These are phyloP conservation scores for Drosophila bocki DNA, from an alignment of 1,140 invertebrate species.

Conservation along the genomic window DNA sequence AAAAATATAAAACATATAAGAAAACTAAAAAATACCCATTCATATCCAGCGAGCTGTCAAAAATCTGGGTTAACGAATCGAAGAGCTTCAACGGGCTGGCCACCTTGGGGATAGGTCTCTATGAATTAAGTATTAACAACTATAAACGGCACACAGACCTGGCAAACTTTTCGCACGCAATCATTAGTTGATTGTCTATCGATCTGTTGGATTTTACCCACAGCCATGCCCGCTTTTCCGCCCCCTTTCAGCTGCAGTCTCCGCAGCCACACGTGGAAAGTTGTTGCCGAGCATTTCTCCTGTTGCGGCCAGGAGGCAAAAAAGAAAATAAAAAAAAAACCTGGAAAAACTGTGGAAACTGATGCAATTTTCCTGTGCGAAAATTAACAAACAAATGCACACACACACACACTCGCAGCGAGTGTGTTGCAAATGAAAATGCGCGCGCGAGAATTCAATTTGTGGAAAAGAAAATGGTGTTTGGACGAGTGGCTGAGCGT, in stretches of 20 bases:
- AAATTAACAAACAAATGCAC: constrained; percentile 74
- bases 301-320: constrained; percentile 22
- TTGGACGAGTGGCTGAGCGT: constrained; percentile 26
- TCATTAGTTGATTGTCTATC: constrained; percentile 65
- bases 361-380: constrained; percentile 80
- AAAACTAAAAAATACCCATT: too few species aligned
- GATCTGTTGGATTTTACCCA: constrained; percentile 34
- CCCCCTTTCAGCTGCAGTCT: constrained; percentile 6
- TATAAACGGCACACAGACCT: constrained; percentile 10
- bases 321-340: constrained; percentile 15
- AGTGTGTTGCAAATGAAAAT: constrained; percentile 56
- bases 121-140: constrained; percentile 25
- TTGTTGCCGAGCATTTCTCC: constrained; percentile 48
- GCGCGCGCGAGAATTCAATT: constrained; percentile 77
- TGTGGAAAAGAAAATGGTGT: constrained; percentile 64
- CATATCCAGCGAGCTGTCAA: background rate
- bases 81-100: background rate
- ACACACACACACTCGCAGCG: constrained; percentile 30
- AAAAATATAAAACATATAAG: too few species aligned
- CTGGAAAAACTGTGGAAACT: constrained; percentile 46
- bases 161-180: constrained; percentile 50
- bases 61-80: constrained; percentile 10
- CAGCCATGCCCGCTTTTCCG: background rate
- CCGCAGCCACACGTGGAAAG: constrained; percentile 33
- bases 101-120: background rate